Percentiles rank a stretch among this genome's conserved stretches.
Evolutionary conservation across 2,888 invertebrate species (phyloP).

Genomic region (Sceliomorpha sp.): DNA sequence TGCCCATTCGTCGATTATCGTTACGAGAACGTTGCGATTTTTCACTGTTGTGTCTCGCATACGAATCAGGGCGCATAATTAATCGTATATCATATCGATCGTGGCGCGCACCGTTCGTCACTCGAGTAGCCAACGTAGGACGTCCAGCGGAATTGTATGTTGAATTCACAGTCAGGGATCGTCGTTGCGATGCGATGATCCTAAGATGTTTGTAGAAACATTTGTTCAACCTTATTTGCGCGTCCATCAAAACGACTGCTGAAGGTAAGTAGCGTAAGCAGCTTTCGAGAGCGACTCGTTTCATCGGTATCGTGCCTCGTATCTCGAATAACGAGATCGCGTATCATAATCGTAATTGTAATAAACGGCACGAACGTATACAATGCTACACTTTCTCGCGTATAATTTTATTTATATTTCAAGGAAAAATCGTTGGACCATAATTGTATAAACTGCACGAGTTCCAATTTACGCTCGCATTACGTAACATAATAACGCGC

Average conservation of each 20-base stretch:
- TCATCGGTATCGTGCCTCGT: slow-evolving; percentile 16
- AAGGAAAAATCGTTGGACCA: too few species aligned
- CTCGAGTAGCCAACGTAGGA: slow-evolving; percentile 6
- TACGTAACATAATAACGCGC: too few species aligned
- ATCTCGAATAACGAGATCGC: too few species aligned
- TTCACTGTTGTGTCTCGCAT: too few species aligned
- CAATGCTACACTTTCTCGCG: too few species aligned
- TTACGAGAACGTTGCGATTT: too few species aligned
- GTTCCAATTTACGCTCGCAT: too few species aligned
- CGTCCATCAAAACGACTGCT: slow-evolving; percentile 61
- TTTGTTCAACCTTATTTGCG: slow-evolving; percentile 64
- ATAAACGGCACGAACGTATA: too few species aligned
- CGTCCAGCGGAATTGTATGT: slow-evolving; percentile 19
- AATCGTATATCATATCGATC: slow-evolving; percentile 5
- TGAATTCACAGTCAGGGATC: slow-evolving; percentile 10
- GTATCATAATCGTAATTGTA: too few species aligned
- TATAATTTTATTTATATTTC: too few species aligned
- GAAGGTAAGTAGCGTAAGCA: slow-evolving; percentile 57
- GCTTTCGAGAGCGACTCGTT: slow-evolving; percentile 56
- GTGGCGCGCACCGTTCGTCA: slow-evolving; percentile 23
- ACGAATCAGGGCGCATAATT: slow-evolving; percentile 6
- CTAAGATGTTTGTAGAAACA: slow-evolving; percentile 61
- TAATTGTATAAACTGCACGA: too few species aligned
- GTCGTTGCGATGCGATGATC: slow-evolving; percentile 34
- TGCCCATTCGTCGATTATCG: too few species aligned